phyloP scores from a whole-genome alignment of 2,113 vertebrate species.

The Strigops habroptila region DNA sequence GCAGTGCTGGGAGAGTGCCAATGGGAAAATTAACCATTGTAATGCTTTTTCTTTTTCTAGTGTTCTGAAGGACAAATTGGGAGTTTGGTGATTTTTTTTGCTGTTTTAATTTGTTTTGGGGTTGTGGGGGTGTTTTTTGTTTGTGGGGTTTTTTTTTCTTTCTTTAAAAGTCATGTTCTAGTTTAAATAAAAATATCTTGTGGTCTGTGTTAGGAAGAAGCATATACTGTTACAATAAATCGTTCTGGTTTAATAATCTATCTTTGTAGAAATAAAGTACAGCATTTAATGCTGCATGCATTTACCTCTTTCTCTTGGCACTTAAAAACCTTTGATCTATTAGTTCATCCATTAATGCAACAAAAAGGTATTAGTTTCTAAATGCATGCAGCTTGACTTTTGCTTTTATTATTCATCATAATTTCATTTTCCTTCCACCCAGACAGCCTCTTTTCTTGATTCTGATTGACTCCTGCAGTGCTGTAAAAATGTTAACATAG shows the following conservation, averaged over 20 bases:
- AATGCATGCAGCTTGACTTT: neutral
- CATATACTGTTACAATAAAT: neutral
- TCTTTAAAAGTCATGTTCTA: neutral
- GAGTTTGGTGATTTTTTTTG: neutral
- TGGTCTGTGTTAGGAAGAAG: neutral
- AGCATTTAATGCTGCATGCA: neutral
- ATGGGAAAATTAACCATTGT: neutral
- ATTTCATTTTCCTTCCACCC: neutral
- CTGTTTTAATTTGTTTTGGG: neutral
- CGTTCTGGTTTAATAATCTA: neutral
- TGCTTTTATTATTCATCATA: neutral
- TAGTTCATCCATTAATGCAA: neutral
- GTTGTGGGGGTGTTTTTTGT: neutral
- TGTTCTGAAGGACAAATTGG: neutral
- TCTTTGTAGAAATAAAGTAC: neutral
- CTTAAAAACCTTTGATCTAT: neutral
- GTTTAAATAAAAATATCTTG: neutral
- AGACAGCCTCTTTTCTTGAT: neutral
- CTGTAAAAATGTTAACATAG: neutral
- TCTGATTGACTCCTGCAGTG: neutral
- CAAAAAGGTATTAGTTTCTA: neutral
- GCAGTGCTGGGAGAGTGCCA: neutral
- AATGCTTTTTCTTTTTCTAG: neutral
- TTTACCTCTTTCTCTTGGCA: neutral
- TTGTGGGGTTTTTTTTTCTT: fast-evolving